Percentiles rank a stretch among this genome's conserved stretches.
Evolutionary conservation across 1,140 invertebrate genomes (phyloP).

Genomic region (Tribolium castaneum): DNA sequence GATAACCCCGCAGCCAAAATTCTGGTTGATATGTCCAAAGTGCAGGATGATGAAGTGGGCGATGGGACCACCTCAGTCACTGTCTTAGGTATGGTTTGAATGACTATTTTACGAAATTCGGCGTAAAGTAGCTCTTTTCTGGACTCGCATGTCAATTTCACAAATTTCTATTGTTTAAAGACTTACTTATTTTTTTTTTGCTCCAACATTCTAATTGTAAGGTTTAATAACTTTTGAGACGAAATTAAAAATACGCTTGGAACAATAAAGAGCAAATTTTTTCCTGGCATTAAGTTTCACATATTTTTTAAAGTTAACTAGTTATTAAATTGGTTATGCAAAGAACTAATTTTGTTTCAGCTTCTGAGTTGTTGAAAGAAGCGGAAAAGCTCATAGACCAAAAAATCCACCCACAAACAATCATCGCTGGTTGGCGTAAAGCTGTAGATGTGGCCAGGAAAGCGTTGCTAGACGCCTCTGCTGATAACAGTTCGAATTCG

Average conservation of each 20-base stretch:
- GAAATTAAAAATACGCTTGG: too few species aligned
- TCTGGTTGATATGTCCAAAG: conserved; percentile 97
- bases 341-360: conserved; percentile 66
- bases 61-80: conserved; percentile 99
- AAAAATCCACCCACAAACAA: conserved; percentile 98
- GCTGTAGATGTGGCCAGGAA: conserved; percentile 85
- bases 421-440: conserved; percentile 94
- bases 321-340: too few species aligned
- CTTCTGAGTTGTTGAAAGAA: conserved; percentile 94
- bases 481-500: conserved; percentile 84
- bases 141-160: too few species aligned
- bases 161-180: too few species aligned
- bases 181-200: too few species aligned
- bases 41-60: conserved; percentile 99
- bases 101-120: too few species aligned
- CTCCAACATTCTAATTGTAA: too few species aligned
- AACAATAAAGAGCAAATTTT: too few species aligned
- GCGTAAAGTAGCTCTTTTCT: too few species aligned
- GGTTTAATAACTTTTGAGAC: too few species aligned
- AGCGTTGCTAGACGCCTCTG: conserved; percentile 82
- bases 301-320: too few species aligned
- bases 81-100: conserved; percentile 86
- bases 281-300: too few species aligned
- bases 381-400: conserved; percentile 94
- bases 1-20: conserved; percentile 99